phyloP scores from a whole-genome alignment of 2,113 vertebrate species.

The Psophia crepitans region DNA sequence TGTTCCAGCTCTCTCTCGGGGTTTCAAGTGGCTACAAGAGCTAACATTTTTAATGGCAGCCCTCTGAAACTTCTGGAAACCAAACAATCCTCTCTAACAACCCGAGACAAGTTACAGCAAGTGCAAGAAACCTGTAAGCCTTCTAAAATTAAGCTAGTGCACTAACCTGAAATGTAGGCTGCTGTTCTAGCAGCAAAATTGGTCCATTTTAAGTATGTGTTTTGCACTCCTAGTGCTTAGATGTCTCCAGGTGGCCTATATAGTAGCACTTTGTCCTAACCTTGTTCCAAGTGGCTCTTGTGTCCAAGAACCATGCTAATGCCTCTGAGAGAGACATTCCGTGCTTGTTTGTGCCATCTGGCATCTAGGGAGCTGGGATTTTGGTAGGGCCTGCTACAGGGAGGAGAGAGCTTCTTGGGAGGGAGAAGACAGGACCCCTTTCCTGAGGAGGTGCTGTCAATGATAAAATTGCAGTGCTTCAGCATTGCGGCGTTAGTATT shows the following conservation, averaged over 20 bases:
- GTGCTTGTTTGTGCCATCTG: not conserved
- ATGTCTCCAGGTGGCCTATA: not conserved
- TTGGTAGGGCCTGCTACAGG: not conserved
- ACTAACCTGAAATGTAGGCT: conserved; percentile 62
- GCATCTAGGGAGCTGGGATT: not conserved
- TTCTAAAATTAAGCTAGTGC: conserved; percentile 61
- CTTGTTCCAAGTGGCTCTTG: not conserved
- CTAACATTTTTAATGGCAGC: conserved; percentile 28
- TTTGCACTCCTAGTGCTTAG: conserved; percentile 17
- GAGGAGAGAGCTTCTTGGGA: not conserved
- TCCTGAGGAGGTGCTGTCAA: not conserved
- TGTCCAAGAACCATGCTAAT: not conserved
- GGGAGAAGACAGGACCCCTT: not conserved
- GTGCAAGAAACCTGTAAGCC: conserved; percentile 52
- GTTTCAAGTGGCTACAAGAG: not conserved
- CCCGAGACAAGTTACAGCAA: conserved; percentile 50
- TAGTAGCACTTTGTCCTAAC: not conserved
- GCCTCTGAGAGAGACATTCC: not conserved
- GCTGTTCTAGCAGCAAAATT: conserved; percentile 27
- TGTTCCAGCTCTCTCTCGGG: not conserved
- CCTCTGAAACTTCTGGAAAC: conserved; percentile 49
- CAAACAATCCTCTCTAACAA: conserved; percentile 29
- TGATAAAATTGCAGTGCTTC: not conserved
- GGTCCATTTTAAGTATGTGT: not conserved
- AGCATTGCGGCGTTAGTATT: not conserved